Percentiles rank a stretch among this genome's conserved stretches.
phyloP scores from a whole-genome alignment of 30 jellyfish, hydroid and myxozoan species.

The Rhopilema esculentum region DNA sequence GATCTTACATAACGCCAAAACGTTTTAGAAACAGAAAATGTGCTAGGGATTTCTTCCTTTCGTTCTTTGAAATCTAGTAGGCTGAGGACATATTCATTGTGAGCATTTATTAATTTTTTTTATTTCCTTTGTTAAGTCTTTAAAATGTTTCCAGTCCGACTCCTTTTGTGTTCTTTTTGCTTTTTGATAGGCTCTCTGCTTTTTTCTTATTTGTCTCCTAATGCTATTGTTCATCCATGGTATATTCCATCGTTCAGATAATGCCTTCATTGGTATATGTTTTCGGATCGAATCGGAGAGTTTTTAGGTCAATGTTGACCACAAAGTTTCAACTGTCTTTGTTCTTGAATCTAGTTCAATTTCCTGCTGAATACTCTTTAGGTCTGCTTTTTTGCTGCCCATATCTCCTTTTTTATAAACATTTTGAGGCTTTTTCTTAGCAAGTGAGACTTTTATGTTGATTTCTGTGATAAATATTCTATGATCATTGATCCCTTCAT shows the following conservation, averaged over 20 bases:
- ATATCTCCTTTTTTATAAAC: slow-evolving; percentile 19
- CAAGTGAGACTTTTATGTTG: slow-evolving; percentile 13
- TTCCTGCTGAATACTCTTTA: slow-evolving; percentile 7
- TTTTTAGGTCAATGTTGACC: slow-evolving; percentile 12
- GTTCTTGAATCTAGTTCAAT: neutral
- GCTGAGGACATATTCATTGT: no score
- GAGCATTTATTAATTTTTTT: no score
- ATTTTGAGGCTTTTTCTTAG: slow-evolving; percentile 4
- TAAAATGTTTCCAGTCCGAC: slow-evolving; percentile 23
- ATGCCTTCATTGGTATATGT: slow-evolving; percentile 33
- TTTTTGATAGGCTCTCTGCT: slow-evolving; percentile 24
- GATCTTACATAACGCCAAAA: no score
- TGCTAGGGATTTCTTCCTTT: no score
- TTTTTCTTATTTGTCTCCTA: slow-evolving; percentile 34
- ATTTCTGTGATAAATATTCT: slow-evolving; percentile 26
- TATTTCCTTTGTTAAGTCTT: no score
- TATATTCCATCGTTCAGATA: slow-evolving; percentile 26
- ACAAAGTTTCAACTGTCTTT: slow-evolving; percentile 25
- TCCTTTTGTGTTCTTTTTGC: slow-evolving; percentile 8
- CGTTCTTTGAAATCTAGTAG: no score
- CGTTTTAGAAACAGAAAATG: no score
- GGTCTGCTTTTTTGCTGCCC: slow-evolving; percentile 10
- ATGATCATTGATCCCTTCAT: slow-evolving; percentile 44
- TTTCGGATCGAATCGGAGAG: slow-evolving; percentile 13
- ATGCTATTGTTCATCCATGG: slow-evolving; percentile 19